A percentile compares a stretch with the other conserved stretches of the same genome.
Conservation (phyloP, 1,140 invertebrate species). For the Drosophila kohkoa region DNA sequence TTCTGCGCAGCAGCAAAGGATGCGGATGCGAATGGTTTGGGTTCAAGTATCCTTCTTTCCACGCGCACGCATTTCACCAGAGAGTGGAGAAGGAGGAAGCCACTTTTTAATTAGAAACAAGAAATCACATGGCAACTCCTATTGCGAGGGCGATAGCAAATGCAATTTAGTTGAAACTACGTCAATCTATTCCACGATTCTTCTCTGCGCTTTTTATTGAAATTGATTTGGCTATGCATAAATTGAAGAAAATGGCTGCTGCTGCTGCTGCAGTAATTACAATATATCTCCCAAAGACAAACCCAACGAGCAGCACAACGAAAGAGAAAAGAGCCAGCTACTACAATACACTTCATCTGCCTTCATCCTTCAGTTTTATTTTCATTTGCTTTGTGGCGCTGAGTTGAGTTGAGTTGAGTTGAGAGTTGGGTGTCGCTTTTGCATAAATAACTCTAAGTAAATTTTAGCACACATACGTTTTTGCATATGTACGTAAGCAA, state of each 20-base stretch:
- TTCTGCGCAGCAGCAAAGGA: slow-evolving; percentile 66
- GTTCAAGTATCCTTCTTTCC: no score
- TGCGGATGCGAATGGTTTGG: background rate
- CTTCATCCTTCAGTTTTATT: slow-evolving; percentile 17
- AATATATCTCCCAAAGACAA: slow-evolving; percentile 68
- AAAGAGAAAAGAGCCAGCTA: background rate
- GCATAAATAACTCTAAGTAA: slow-evolving; percentile 83
- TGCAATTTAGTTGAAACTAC: slow-evolving; percentile 43
- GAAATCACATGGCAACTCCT: slow-evolving; percentile 24
- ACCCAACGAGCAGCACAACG: slow-evolving; percentile 15
- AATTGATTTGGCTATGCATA: slow-evolving; percentile 82
- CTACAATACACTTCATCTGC: background rate
- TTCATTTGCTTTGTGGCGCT: background rate
- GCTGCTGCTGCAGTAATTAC: slow-evolving; percentile 61
- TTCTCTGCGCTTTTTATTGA: slow-evolving; percentile 60
- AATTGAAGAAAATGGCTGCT: slow-evolving; percentile 62
- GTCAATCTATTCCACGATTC: slow-evolving; percentile 18
- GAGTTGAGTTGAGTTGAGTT: slow-evolving; percentile 12
- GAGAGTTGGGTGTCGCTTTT: slow-evolving; percentile 47
- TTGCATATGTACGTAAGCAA: background rate
- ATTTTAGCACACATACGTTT: slow-evolving; percentile 61
- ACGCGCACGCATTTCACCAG: background rate
- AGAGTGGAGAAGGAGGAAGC: background rate
- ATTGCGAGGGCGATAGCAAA: slow-evolving; percentile 18
- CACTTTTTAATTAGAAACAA: slow-evolving; percentile 67